These are phyloP conservation scores for Araneus ventricosus DNA, from an alignment of 1,140 invertebrate genomes.

Conservation along the genomic window DNA sequence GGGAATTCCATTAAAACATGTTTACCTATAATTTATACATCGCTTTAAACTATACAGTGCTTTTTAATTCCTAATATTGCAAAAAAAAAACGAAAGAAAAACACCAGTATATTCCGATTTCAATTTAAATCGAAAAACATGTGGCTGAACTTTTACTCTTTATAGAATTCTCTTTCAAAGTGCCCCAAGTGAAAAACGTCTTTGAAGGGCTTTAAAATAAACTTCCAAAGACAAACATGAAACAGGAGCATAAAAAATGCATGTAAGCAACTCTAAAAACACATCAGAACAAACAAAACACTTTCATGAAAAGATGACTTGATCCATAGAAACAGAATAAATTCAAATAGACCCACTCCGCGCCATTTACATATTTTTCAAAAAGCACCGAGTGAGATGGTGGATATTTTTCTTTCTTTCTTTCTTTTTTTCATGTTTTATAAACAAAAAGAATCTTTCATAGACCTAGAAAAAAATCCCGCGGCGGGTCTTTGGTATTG, in stretches of 20 bases:
- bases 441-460: slow-evolving; percentile 57
- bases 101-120: not conserved
- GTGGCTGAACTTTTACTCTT: not conserved
- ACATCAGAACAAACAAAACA: slow-evolving; percentile 63
- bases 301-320: slow-evolving; percentile 46
- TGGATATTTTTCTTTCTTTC: not conserved
- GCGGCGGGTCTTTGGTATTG: slow-evolving; percentile 33
- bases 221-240: slow-evolving; percentile 49
- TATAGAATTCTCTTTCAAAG: slow-evolving; percentile 32
- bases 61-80: not conserved
- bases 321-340: slow-evolving; percentile 54
- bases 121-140: not conserved
- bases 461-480: slow-evolving; percentile 40
- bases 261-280: slow-evolving; percentile 44
- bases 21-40: not conserved
- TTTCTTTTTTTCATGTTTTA: slow-evolving; percentile 6
- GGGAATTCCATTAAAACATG: not conserved
- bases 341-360: slow-evolving; percentile 59
- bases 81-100: not conserved
- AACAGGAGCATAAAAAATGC: slow-evolving; percentile 41
- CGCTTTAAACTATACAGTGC: not conserved
- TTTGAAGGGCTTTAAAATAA: slow-evolving; percentile 23
- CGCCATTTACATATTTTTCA: slow-evolving; percentile 58
- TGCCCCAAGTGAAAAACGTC: slow-evolving; percentile 32
- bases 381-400: not conserved